Evolutionary conservation across 64 coral and sea anemone species (phyloP).

Genomic region (Dendrophyllia cribrosa): DNA sequence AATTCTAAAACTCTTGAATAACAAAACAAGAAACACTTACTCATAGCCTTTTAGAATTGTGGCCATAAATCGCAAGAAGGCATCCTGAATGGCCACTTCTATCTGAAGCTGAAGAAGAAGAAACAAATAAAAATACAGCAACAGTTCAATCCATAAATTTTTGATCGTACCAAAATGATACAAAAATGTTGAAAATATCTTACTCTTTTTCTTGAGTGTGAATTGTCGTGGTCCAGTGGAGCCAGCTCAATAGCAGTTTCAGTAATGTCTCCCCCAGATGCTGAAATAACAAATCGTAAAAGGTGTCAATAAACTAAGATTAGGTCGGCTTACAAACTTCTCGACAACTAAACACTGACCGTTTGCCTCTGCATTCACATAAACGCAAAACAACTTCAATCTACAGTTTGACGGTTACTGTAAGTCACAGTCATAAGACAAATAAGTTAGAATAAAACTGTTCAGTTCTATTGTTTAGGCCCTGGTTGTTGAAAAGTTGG

Average conservation of each 20-base stretch:
- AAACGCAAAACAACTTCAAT: too few species aligned
- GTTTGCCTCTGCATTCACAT: too few species aligned
- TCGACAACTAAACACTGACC: too few species aligned
- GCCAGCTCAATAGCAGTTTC: slow-evolving; percentile 95
- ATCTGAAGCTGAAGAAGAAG: slow-evolving; percentile 72
- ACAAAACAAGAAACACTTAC: slow-evolving; percentile 46
- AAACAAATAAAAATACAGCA: neutral
- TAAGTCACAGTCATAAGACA: too few species aligned
- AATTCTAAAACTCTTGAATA: neutral
- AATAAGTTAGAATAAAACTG: too few species aligned
- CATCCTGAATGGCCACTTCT: slow-evolving; percentile 96
- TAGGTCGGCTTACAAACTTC: neutral
- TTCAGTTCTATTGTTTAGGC: too few species aligned
- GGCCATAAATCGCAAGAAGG: slow-evolving; percentile 88
- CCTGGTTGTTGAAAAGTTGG: too few species aligned
- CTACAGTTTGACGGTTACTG: too few species aligned
- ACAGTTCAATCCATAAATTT: neutral
- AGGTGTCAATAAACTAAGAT: neutral
- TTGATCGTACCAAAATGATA: neutral
- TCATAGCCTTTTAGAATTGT: slow-evolving; percentile 89
- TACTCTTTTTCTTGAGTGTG: slow-evolving; percentile 89
- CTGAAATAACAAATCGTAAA: slow-evolving; percentile 4
- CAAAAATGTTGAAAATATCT: neutral
- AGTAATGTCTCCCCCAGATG: slow-evolving; percentile 62
- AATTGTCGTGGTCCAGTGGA: slow-evolving; percentile 89